phyloP scores from a whole-genome alignment of 2,113 vertebrate genomes.

The Albula glossodonta region DNA sequence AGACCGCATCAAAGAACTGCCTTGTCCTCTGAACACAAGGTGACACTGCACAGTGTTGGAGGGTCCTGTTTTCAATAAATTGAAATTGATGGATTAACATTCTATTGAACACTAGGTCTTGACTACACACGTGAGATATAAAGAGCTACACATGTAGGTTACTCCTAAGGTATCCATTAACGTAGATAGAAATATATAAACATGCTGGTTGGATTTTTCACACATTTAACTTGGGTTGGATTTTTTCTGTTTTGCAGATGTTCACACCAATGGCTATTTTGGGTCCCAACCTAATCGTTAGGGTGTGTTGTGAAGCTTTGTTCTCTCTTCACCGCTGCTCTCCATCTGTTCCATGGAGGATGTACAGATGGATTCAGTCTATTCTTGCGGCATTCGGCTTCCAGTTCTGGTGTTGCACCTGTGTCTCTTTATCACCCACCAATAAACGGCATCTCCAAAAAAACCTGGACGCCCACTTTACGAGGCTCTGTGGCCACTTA shows the following conservation, averaged over 20 bases:
- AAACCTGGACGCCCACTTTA: neutral
- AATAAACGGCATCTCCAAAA: neutral
- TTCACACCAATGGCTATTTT: no score
- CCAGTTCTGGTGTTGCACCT: neutral
- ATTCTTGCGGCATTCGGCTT: neutral
- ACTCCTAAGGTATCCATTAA: no score
- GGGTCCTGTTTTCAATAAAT: neutral
- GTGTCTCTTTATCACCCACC: neutral
- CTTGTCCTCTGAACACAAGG: neutral
- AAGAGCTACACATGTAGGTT: neutral
- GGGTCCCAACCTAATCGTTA: no score
- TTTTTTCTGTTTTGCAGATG: no score
- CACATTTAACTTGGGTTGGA: no score
- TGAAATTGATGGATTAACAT: neutral
- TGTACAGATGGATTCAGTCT: neutral
- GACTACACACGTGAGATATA: neutral
- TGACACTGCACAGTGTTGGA: neutral
- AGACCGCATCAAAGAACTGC: neutral
- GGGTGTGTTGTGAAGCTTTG: no score
- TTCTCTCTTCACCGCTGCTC: neutral
- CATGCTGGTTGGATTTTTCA: no score
- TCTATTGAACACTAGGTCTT: neutral
- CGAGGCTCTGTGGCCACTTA: neutral
- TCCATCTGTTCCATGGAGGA: neutral
- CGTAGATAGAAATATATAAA: no score